Conservation (phyloP, 1,140 invertebrate genomes). For the Zophobas atratus region DNA sequence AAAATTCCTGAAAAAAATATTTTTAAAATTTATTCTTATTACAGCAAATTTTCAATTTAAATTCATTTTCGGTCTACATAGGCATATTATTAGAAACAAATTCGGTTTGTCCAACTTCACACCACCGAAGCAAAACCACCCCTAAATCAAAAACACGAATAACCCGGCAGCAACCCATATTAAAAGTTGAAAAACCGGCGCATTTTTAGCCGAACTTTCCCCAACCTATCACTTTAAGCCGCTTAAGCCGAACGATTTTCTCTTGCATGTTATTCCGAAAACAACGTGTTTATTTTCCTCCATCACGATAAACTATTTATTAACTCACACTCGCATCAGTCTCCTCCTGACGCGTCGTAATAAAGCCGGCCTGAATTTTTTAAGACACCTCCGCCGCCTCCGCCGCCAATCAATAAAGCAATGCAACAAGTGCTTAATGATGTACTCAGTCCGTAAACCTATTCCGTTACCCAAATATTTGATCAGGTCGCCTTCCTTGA, state of each 20-base stretch:
- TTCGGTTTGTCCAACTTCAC: too few species aligned
- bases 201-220: too few species aligned
- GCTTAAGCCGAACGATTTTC: neutral
- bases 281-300: slow-evolving; percentile 8
- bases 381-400: neutral
- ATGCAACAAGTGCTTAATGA: slow-evolving; percentile 51
- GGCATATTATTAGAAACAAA: too few species aligned
- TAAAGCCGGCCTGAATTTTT: slow-evolving; percentile 26
- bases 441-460: slow-evolving; percentile 42
- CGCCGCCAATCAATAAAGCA: slow-evolving; percentile 33
- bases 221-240: too few species aligned
- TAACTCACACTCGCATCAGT: neutral
- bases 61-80: too few species aligned
- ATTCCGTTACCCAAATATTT: slow-evolving; percentile 46
- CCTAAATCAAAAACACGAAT: too few species aligned
- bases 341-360: neutral
- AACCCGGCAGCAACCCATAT: too few species aligned
- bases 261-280: neutral
- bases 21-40: too few species aligned
- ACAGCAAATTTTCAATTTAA: too few species aligned
- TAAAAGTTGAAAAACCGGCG: too few species aligned
- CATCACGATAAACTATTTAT: slow-evolving; percentile 12
- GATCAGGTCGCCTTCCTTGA: slow-evolving; percentile 44
- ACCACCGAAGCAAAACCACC: too few species aligned
- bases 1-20: too few species aligned